Conservation (phyloP, 2,113 vertebrate species). For the Pachypanchax playfairii region DNA sequence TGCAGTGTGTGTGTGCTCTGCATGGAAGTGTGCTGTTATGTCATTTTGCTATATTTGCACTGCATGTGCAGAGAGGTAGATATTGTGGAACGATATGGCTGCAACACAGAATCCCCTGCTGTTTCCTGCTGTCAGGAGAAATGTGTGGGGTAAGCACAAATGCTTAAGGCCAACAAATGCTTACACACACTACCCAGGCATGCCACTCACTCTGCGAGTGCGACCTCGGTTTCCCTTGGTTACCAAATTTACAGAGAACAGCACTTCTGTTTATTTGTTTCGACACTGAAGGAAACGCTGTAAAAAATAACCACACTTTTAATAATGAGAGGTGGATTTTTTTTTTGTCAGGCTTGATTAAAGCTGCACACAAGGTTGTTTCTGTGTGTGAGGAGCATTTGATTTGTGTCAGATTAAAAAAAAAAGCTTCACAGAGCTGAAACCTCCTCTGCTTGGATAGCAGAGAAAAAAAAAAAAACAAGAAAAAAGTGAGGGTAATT, state of each 20-base stretch:
- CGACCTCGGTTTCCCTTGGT: constrained; percentile 57
- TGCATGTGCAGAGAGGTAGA: neutral
- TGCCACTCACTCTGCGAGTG: constrained; percentile 13
- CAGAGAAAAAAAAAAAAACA: constrained; percentile 4
- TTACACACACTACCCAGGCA: constrained; percentile 21
- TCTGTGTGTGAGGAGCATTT: constrained; percentile 9
- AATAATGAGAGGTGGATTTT: constrained; percentile 23
- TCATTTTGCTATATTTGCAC: constrained; percentile 1
- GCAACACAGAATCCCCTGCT: neutral
- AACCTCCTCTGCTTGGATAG: constrained; percentile 2
- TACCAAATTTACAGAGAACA: constrained; percentile 37
- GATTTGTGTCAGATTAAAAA: constrained; percentile 1
- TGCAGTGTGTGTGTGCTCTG: neutral
- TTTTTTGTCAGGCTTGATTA: constrained; percentile 9
- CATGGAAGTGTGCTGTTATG: neutral
- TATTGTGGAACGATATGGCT: neutral
- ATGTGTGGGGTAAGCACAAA: constrained; percentile 26
- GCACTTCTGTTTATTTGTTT: constrained; percentile 29
- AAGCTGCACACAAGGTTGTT: constrained; percentile 8
- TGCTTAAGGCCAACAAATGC: constrained; percentile 12
- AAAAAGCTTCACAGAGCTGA: neutral
- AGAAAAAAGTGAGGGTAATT: neutral
- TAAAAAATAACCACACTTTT: constrained; percentile 1
- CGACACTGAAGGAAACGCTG: constrained; percentile 9
- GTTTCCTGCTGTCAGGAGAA: constrained; percentile 23